Evolutionary conservation across 2,797 vertebrate species (phyloP).

Genomic region (Chiloscyllium punctatum): DNA sequence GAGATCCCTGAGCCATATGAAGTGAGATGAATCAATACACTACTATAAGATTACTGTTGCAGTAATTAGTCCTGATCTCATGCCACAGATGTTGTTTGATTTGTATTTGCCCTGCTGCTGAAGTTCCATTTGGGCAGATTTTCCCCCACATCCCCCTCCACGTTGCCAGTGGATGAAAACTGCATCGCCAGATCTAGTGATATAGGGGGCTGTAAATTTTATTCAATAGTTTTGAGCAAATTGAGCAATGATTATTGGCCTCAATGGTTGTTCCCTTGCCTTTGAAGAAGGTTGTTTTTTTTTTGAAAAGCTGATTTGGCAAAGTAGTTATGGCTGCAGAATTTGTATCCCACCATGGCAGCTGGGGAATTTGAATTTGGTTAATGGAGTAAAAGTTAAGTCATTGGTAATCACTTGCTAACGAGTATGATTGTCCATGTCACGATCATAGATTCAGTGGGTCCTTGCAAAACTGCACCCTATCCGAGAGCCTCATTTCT

Average conservation of each 20-base stretch:
- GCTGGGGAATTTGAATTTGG: no score
- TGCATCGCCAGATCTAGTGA: no score
- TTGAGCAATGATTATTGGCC: no score
- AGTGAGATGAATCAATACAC: background rate
- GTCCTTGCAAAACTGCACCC: no score
- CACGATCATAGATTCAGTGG: no score
- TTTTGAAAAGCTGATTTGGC: background rate
- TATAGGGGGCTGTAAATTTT: background rate
- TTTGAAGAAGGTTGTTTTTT: background rate
- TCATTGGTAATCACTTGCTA: no score
- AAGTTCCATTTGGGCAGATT: background rate
- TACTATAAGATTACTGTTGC: background rate
- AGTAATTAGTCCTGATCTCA: no score
- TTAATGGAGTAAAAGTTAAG: no score
- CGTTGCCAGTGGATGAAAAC: background rate
- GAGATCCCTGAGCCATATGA: background rate
- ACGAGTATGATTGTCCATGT: no score
- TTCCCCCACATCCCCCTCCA: background rate
- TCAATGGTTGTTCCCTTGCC: background rate
- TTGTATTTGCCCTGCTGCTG: background rate
- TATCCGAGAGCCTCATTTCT: no score
- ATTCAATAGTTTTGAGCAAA: background rate
- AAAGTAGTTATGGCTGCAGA: no score
- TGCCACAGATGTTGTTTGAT: background rate
- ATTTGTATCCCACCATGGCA: no score